Evolutionary conservation across 2,113 vertebrate genomes (phyloP).

Genomic region (Nycticebus coucang): DNA sequence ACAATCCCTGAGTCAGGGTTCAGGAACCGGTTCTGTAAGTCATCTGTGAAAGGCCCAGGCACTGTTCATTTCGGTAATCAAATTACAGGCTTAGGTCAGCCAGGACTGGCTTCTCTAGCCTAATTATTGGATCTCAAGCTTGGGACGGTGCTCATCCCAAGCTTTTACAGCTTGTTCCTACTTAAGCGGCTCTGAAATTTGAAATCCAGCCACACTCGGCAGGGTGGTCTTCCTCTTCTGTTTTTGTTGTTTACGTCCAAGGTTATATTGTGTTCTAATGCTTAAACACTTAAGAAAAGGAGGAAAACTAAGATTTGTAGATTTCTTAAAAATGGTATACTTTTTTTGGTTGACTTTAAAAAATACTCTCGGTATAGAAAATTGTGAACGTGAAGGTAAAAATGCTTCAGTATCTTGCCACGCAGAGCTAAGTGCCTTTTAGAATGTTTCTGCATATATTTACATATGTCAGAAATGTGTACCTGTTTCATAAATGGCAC

Average conservation of each 20-base stretch:
- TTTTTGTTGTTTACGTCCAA: neutral
- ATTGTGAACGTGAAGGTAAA: conserved; percentile 30
- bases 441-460: neutral
- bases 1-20: neutral
- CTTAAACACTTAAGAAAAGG: conserved; percentile 30
- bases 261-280: neutral
- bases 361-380: neutral
- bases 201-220: neutral
- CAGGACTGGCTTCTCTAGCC: neutral
- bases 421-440: conserved; percentile 26
- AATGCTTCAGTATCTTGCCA: conserved; percentile 1
- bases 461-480: neutral
- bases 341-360: neutral
- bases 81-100: neutral
- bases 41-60: neutral
- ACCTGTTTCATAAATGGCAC: neutral
- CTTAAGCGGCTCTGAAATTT: neutral
- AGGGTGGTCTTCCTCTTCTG: neutral
- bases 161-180: neutral
- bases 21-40: neutral
- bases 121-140: neutral
- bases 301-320: neutral
- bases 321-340: neutral
- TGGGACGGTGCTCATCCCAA: neutral
- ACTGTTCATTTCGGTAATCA: neutral